Conservation (phyloP, 2,888 invertebrate genomes). For the Sinodicranocentrus sp. region DNA sequence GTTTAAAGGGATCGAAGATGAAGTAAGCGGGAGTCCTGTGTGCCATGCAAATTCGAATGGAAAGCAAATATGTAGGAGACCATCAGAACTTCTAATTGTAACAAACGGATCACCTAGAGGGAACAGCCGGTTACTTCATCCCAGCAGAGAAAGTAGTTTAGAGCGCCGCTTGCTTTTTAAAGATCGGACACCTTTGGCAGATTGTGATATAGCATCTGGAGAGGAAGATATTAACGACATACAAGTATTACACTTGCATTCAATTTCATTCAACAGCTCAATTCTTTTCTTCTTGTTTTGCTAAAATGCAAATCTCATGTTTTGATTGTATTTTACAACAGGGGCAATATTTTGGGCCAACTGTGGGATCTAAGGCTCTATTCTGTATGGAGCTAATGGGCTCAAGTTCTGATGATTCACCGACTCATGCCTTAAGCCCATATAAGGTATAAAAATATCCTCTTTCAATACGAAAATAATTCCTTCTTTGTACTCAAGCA, state of each 20-base stretch:
- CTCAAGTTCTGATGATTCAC: slow-evolving; percentile 59
- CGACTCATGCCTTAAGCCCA: slow-evolving; percentile 48
- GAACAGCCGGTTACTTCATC: not conserved
- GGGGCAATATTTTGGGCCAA: slow-evolving; percentile 73
- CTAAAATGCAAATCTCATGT: too few relatives aligned
- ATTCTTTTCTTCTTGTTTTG: too few relatives aligned
- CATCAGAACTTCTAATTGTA: slow-evolving; percentile 50
- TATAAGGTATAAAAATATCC: slow-evolving; percentile 17
- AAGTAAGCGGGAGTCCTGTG: not conserved
- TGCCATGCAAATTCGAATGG: not conserved
- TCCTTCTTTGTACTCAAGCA: too few relatives aligned
- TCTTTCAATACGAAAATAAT: too few relatives aligned
- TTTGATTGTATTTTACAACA: too few relatives aligned
- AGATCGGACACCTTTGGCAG: slow-evolving; percentile 54
- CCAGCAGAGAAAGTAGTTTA: slow-evolving; percentile 53
- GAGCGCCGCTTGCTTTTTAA: slow-evolving; percentile 50
- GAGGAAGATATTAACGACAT: slow-evolving; percentile 79
- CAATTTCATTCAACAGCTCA: too few relatives aligned
- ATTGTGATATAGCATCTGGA: slow-evolving; percentile 80
- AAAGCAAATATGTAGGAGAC: slow-evolving; percentile 44
- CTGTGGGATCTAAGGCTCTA: slow-evolving; percentile 26
- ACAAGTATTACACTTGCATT: slow-evolving; percentile 74
- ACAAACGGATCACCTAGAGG: slow-evolving; percentile 37
- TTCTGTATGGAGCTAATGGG: slow-evolving; percentile 54
- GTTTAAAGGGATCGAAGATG: not conserved